These are phyloP conservation scores for Wiebesia pumilae DNA, from an alignment of 1,140 invertebrate species.

Conservation along the genomic window DNA sequence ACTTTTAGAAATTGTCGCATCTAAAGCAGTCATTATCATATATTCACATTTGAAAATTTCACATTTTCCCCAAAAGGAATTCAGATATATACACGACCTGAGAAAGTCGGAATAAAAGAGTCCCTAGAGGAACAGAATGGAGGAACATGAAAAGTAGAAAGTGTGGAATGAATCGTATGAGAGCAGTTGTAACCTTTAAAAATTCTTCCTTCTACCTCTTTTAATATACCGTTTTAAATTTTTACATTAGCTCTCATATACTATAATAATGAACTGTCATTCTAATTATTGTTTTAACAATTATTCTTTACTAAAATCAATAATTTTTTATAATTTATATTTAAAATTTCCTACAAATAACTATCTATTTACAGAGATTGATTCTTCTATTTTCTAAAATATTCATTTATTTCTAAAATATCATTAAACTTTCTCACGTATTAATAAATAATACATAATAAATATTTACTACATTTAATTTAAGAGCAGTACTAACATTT, in stretches of 20 bases:
- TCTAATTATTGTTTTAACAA: not conserved
- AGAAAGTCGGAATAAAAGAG: slow-evolving; percentile 30
- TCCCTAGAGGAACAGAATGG: slow-evolving; percentile 33
- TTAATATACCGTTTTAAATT: slow-evolving; percentile 10
- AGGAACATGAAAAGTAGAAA: slow-evolving; percentile 43
- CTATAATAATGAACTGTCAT: not conserved
- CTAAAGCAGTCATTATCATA: not conserved
- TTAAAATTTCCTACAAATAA: not conserved
- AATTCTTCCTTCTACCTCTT: slow-evolving; percentile 5
- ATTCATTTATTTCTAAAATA: too few species aligned
- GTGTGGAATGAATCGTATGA: slow-evolving; percentile 29
- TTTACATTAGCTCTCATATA: not conserved
- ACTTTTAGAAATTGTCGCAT: not conserved
- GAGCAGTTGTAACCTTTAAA: slow-evolving; percentile 30
- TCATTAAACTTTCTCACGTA: too few species aligned
- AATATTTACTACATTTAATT: too few species aligned
- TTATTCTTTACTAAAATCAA: not conserved
- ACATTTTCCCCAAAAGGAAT: slow-evolving; percentile 16
- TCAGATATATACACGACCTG: slow-evolving; percentile 23
- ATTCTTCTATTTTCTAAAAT: too few species aligned
- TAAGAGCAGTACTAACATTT: too few species aligned
- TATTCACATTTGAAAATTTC: slow-evolving; percentile 40
- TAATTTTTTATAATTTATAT: not conserved
- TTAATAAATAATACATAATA: too few species aligned
- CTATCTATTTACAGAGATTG: not conserved